Evolutionary conservation across 2,888 invertebrate genomes (phyloP), one percentile per base, ranked within the genome.

Genomic region (Germaria angustata): DNA sequence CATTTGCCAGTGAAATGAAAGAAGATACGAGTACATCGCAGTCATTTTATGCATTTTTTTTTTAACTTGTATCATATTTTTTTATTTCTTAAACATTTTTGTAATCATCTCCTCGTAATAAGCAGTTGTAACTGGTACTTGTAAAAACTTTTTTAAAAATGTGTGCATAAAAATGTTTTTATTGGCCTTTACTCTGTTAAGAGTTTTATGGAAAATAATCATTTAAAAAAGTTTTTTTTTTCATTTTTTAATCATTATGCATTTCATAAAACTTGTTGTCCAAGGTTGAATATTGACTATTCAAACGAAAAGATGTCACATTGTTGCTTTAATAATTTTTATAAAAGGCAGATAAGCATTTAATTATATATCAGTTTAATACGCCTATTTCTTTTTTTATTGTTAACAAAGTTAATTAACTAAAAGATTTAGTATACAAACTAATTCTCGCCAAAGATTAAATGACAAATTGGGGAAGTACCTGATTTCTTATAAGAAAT

Each of bases 211-310:
- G 59, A 59, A 66, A 76, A 75, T 41, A n/a, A 49, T 63, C 13
- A 22, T 15, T 32, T 17, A 39, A n/a, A 66, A 66, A 46, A 65
- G 5, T 46, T 55, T 65, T 13, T 8, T 59, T 32, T 20, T 41
- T 24, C 46, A 7, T 28, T 11, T 20, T 46, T 36, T 13, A 36
- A 59, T 71, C 8, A 39, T 53, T 73, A 17, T 53, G 8, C 0
- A 24, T 63, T 24, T 32, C 34, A 59, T 59, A 53, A 65, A 80
- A 80, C 75, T 73, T 72, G 77, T 77, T 81, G 61, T 68, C 68
- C 81, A 81, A 81, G 81, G 81, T 73, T 81, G 61, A 8, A 28
- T 2, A 6, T 28, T 46, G 28, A 61, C 20, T 53, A 69, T 69
- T 69, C 22, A 53, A 44, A 15, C 46, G 65, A 46, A 36, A 75